These are phyloP conservation scores for Epizoanthus scotinus DNA, from an alignment of 92 coral and sea anemone genomes.

Conservation along the genomic window DNA sequence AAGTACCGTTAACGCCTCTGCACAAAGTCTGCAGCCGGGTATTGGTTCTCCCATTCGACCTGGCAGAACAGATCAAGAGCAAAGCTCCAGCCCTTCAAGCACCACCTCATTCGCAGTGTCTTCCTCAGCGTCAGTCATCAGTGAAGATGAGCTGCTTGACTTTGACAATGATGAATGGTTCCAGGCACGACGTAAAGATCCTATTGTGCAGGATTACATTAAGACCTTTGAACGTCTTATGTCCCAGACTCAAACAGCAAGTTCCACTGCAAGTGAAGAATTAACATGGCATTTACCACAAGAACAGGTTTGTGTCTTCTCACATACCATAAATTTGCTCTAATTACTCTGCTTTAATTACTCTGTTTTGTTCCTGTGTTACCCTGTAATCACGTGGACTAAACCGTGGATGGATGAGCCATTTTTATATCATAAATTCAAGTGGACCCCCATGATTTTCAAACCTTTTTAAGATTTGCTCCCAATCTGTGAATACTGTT, in stretches of 20 bases:
- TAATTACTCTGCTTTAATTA: background rate
- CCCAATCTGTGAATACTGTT: too few species aligned
- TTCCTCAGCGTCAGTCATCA: conserved; percentile 11
- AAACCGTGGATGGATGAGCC: background rate
- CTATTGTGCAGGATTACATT: conserved; percentile 93
- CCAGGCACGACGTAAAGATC: conserved; percentile 82
- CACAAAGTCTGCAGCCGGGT: conserved; percentile 8
- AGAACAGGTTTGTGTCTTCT: conserved; percentile 21
- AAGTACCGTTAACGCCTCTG: conserved; percentile 7
- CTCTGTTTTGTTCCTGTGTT: background rate
- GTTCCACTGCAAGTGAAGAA: background rate
- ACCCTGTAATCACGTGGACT: background rate
- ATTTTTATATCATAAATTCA: too few species aligned
- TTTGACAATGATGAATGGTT: conserved; percentile 86
- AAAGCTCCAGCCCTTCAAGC: conserved; percentile 1
- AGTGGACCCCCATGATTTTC: too few species aligned
- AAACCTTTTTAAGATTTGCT: too few species aligned
- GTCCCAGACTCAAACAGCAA: conserved; percentile 1
- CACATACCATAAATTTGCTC: background rate
- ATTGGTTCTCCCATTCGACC: background rate
- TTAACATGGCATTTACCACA: background rate
- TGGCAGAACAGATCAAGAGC: background rate
- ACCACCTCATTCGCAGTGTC: background rate
- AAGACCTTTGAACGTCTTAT: conserved; percentile 75
- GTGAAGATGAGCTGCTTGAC: conserved; percentile 53